Conservation (phyloP, 2,113 vertebrate species). For the Phrynosoma platyrhinos region DNA sequence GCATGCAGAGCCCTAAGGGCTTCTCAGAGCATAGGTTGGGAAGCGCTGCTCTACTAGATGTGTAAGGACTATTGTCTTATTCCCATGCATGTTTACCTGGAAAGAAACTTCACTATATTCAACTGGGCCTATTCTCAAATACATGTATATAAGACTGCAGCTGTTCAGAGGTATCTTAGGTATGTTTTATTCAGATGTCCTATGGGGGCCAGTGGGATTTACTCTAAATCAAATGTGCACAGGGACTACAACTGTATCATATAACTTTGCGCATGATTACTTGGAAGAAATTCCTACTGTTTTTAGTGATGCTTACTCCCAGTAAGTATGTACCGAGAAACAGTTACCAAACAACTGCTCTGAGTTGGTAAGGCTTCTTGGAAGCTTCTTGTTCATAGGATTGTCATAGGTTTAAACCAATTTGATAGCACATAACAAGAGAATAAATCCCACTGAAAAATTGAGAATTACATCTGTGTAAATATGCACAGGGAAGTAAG, state of each 20-base stretch:
- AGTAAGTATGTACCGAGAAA: background rate
- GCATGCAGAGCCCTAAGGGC: too few species aligned
- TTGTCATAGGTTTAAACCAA: too few species aligned
- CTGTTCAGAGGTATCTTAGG: background rate
- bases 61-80: background rate
- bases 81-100: slow-evolving; percentile 4
- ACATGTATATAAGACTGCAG: background rate
- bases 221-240: background rate
- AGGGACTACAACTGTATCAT: background rate
- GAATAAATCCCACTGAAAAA: background rate
- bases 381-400: background rate
- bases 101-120: background rate
- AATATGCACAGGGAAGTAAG: background rate
- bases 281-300: background rate
- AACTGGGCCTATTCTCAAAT: background rate
- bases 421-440: background rate
- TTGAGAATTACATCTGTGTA: background rate
- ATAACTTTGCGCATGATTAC: background rate
- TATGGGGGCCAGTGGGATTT: background rate
- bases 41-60: too few species aligned
- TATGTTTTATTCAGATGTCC: background rate
- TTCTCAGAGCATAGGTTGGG: too few species aligned
- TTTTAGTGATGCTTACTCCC: background rate
- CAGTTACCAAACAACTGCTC: background rate
- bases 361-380: background rate